Conservation (phyloP, 2,113 vertebrate species). For the Psammodynastes pulverulentus region DNA sequence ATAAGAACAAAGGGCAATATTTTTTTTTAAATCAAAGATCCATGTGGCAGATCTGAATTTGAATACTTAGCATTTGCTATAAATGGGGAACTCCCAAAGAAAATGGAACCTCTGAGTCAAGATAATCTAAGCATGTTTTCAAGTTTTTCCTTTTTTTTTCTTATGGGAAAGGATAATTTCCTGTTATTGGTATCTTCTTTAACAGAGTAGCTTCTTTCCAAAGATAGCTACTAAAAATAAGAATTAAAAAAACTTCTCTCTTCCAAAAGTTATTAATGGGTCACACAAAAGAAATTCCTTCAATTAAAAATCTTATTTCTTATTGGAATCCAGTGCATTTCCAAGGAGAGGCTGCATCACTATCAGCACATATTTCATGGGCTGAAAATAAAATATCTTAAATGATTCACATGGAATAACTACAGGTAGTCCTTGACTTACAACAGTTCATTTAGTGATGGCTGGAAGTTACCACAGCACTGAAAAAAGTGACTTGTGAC, state of each 20-base stretch:
- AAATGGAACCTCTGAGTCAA: conserved; percentile 28
- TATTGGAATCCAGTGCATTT: not conserved
- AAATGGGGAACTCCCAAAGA: conserved; percentile 19
- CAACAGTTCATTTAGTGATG: not conserved
- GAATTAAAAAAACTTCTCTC: not conserved
- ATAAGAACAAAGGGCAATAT: conserved; percentile 20
- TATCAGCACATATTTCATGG: not conserved
- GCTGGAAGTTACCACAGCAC: not conserved
- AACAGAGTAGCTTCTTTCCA: not conserved
- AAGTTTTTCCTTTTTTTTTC: conserved; percentile 18
- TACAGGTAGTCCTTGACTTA: not conserved
- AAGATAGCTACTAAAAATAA: not conserved
- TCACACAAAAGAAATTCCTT: not conserved
- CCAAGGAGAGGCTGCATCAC: not conserved
- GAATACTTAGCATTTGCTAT: not conserved
- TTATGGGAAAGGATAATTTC: not conserved
- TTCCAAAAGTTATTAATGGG: not conserved
- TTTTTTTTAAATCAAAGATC: conserved; percentile 22
- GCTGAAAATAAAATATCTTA: not conserved
- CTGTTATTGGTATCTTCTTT: not conserved
- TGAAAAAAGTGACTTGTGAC: not conserved
- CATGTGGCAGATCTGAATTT: conserved; percentile 3
- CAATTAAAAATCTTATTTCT: not conserved
- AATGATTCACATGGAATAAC: not conserved
- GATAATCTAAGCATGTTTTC: conserved; percentile 22